Percentiles rank a stretch among this genome's conserved stretches.
These are phyloP conservation scores for Mycteria americana DNA, from an alignment of 2,797 vertebrate species.

Conservation along the genomic window DNA sequence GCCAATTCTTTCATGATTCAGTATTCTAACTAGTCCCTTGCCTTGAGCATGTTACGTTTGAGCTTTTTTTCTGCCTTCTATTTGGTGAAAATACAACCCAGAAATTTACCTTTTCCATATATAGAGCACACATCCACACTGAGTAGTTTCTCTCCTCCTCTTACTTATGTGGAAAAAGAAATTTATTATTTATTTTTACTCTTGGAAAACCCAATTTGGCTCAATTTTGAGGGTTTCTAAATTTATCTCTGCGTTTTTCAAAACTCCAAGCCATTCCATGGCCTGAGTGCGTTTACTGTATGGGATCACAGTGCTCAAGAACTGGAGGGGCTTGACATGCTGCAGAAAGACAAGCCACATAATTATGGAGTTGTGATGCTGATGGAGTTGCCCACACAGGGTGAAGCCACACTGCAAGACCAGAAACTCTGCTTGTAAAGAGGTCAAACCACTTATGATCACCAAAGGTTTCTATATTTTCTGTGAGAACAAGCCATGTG, in stretches of 20 bases:
- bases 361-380: neutral
- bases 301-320: neutral
- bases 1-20: neutral
- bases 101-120: neutral
- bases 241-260: neutral
- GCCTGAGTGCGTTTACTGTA: neutral
- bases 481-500: neutral
- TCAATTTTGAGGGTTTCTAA: neutral
- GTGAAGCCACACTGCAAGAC: neutral
- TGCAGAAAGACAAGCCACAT: neutral
- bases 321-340: neutral
- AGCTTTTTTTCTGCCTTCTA: neutral
- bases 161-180: neutral
- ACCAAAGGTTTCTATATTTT: neutral
- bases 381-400: neutral
- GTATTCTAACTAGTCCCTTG: neutral
- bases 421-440: slow-evolving; percentile 9
- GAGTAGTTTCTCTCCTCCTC: neutral
- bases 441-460: neutral
- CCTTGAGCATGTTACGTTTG: neutral
- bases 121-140: neutral
- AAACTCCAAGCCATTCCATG: neutral
- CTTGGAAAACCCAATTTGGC: neutral
- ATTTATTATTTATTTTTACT: neutral
- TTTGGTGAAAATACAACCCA: neutral